A percentile compares a stretch with the other conserved stretches of the same genome.
Conservation (phyloP, 2,888 invertebrate species). For the Coecobrya sp. region DNA sequence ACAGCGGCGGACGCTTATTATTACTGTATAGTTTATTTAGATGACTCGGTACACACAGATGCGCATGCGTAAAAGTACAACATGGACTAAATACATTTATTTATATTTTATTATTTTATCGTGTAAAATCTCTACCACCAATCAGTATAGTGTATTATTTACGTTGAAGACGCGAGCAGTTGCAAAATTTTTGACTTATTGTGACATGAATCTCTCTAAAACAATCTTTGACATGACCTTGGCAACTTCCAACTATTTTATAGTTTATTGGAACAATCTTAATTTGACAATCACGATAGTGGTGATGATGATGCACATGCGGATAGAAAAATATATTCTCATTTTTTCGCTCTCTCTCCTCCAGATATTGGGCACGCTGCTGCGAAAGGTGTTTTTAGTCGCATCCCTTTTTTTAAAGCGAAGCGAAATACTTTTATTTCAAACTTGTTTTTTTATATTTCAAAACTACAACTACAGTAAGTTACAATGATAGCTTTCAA, state of each 20-base stretch:
- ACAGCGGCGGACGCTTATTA: conserved; percentile 3
- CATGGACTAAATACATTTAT: conserved; percentile 56
- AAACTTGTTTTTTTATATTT: background rate
- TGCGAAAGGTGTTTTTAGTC: too few relatives aligned
- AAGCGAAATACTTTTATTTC: background rate
- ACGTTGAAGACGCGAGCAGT: background rate
- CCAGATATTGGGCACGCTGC: too few relatives aligned
- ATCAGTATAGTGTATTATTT: background rate
- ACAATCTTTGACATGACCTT: conserved; percentile 71
- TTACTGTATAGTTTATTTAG: background rate
- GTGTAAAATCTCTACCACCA: conserved; percentile 34
- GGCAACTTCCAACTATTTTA: conserved; percentile 74
- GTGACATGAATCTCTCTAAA: background rate
- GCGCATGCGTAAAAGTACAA: background rate
- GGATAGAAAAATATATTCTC: background rate
- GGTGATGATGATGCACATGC: background rate
- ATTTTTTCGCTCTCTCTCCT: too few relatives aligned
- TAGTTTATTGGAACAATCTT: conserved; percentile 27
- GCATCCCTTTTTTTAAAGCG: background rate
- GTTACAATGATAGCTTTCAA: background rate
- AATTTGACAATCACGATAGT: conserved; percentile 23
- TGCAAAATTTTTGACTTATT: background rate
- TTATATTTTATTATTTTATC: conserved; percentile 33
- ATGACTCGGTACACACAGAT: background rate
- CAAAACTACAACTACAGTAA: background rate